Percentiles rank a stretch among this genome's conserved stretches.
phyloP scores from a whole-genome alignment of 2,797 vertebrate genomes.

The Enteromius argenteus region DNA sequence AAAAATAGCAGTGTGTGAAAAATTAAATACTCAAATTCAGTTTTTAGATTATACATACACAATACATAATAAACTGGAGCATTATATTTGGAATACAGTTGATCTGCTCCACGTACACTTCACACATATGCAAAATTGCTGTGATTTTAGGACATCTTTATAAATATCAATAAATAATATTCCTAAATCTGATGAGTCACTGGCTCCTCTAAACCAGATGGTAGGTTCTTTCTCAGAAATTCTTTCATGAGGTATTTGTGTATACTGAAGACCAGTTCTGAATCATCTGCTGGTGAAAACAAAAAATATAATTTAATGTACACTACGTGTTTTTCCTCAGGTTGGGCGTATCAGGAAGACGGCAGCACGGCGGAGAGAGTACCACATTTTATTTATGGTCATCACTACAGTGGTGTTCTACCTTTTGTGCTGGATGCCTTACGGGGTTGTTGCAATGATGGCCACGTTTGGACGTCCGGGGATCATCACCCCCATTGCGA shows the following conservation, averaged over 20 bases:
- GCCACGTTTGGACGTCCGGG: conserved; percentile 77
- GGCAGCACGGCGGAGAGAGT: conserved; percentile 75
- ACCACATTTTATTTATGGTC: conserved; percentile 80
- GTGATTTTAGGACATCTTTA: background rate
- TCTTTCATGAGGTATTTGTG: background rate
- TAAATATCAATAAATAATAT: background rate
- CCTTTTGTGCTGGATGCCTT: conserved; percentile 81
- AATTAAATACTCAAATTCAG: background rate
- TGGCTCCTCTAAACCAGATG: background rate
- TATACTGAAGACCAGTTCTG: background rate
- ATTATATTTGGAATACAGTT: background rate
- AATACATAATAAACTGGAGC: background rate
- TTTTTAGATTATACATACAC: background rate
- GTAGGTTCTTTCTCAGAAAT: background rate
- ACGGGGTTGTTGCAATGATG: conserved; percentile 79
- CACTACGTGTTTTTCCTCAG: conserved; percentile 61
- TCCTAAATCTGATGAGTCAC: background rate
- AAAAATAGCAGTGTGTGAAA: background rate
- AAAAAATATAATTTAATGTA: background rate
- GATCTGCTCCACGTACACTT: background rate
- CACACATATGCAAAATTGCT: background rate
- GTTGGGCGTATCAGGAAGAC: conserved; percentile 76
- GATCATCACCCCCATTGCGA: conserved; percentile 73
- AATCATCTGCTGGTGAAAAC: background rate
- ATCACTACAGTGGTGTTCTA: conserved; percentile 76